Evolutionary conservation across 2,797 vertebrate genomes (phyloP), one percentile per base, ranked within the genome.

Genomic region (Thamnophis elegans): DNA sequence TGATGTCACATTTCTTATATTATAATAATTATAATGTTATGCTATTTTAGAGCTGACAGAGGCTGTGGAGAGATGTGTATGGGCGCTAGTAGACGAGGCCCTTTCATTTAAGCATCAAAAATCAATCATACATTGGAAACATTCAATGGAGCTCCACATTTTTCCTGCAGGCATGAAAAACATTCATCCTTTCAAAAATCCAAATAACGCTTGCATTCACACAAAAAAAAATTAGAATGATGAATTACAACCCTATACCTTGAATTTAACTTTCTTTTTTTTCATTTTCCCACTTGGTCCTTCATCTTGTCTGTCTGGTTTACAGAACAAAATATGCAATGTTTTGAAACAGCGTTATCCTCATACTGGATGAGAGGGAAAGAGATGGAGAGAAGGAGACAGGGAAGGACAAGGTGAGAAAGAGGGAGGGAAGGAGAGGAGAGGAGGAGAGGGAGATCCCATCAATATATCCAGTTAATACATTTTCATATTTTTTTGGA

Each of bases 391-490:
- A 60, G 2, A 58, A 26, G 9, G 59, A 58, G 25, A 28, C 5
- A 60, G 9, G 8, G 28, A 65, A 4, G 2, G 62, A 5, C 4
- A 65, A 28, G 28, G 28, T 1, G 11, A 11, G 11, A 28, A 26
- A 28, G 26, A 5, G 25, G 2, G 25, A 26, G 22, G 4, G 59
- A 26, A 9, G 0, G 22, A 10, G 22, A n/a, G 3, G 22, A 60
- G 22, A 3, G 59, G 26, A 1, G 1, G 60, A 26, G 60, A n/a
- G 4, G 1, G 12, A 14, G 12, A n/a, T 28, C 60, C 11, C 28
- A 88, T 85, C 51, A 10, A 89, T 94, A 94, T 91, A 92, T 89
- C 47, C 93, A 60, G 92, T 94, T 94, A 94, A 94, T 87, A 60
- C 62, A 32, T 95, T 86, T 91, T 96, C 92, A 94, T 94, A 90